Base-by-base conservation (phyloP, 2,888 invertebrate genomes). In the Hipparchia semele region DNA sequence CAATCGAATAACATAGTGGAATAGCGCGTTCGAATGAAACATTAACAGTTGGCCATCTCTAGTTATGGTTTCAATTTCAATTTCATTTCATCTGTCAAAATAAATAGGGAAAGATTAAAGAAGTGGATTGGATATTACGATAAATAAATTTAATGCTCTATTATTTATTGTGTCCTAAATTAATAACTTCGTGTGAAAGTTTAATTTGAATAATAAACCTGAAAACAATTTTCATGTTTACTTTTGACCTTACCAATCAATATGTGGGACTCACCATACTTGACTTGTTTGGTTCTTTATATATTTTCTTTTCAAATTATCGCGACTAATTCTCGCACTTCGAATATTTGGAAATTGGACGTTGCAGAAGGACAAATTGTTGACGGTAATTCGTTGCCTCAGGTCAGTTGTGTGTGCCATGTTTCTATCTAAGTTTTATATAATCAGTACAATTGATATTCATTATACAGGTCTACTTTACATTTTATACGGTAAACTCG, bases 291-390 rank as follows among this genome's bases (percentile, higher is more conserved):
- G 90, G 94, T 95, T 84, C 89, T 96, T 82, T 96, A 96, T 87
- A 94, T 96, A 85, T 94, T 96, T 87, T 96, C 96, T 79, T 95
- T 96, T 86, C 96, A 96, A 91, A 95, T 96, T 83, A 94, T 96
- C 82, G 88, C 89, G 73, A 97, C 96, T 78, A 98, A 97, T 91
- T 97, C 98, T 56, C 95, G 97, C 80, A 97, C 97, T 23, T 97
- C 97, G 70, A 96, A 96, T 81, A 94, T 97, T 85, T 98, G 98
- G 98, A 96, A 96, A 90, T 91, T 98, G 75, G 97, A 96, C 87
- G 92, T 95, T 68, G 96, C 97, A 81, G 96, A 96, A 85, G 96
- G 96, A 70, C 96, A 96, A 90, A 96, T 97, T 74, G 95, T 96
- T 74, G 96, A 96, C 82, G 95, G 95, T 65, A 95, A 89, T 80